Evolutionary conservation across 2,888 invertebrate genomes (phyloP), one percentile per base, ranked within the genome.

Genomic region (Unio delphinus): DNA sequence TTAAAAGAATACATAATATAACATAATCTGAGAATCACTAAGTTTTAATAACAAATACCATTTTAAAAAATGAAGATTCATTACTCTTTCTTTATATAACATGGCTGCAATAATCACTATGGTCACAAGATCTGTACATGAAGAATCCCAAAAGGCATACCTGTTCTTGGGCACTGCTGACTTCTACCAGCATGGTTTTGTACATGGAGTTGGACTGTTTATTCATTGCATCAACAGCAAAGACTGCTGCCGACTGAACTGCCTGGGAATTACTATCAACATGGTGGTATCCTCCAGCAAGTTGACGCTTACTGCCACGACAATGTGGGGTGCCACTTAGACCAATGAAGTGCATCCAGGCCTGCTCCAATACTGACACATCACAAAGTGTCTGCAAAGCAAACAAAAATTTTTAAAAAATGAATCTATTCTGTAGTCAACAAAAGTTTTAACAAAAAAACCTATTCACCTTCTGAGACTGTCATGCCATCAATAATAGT

Each of bases 151-250:
- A 15, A 15, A 45, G 45, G 28, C 55, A 62, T 66, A 84, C 85
- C 83, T 85, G 82, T 66, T 79, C 71, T 67, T 70, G 69, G 18
- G 74, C 76, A 59, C 73, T 55, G 11, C 65, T 4, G 8, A 80
- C 34, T 11, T 72, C 67, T 4, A 74, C 30, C 6, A 78, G 65
- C 7, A 71, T 73, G 61, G 76, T 18, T 62, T 76, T 77, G 74
- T 55, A 83, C 72, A 82, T 26, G 60, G 68, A 70, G 74, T 84
- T 85, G 56, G 76, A 70, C 72, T 65, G 73, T 28, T 63, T 30
- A 64, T 85, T 84, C 54, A 81, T 65, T 28, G 64, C 55, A n/a
- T 79, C 78, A 18, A 83, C 64, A 11, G 74, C 78, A 70, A 76
- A 74, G n/a, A 34, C 55, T 17, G 80, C 61, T 62, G 81, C 80